Base-by-base conservation (phyloP, 2,888 invertebrate genomes). In the Lithophane socia region DNA sequence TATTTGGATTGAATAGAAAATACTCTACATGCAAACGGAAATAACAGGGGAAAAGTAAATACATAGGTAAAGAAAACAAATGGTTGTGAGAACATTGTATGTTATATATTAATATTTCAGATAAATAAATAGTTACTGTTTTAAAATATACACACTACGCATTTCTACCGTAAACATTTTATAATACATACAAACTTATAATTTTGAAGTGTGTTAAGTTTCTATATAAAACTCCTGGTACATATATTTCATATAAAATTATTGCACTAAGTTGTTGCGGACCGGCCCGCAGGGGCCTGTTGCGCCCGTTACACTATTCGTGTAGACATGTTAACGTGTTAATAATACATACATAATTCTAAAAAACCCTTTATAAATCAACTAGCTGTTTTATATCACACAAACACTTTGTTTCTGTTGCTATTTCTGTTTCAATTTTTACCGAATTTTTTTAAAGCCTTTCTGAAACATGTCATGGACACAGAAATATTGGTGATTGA, bases 51-150 rank as follows among this genome's bases (percentile, higher is more conserved):
- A 37, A 37, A 44, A 42, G n/a, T 10, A 67, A 44, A 37, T 42
- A 61, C 85, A 88, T 87, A 86, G 83, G 82, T 89, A 86, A 88
- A 49, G 54, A 81, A 89, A 86, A 88, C 73, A 73, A 80, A 83
- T 81, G 71, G 82, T 86, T 90, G 89, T 90, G 91, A 93, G 92
- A 94, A 94, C 92, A 91, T 92, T 92, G 90, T 86, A 91, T 92
- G 92, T 93, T 93, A 92, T 95, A 94, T 94, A 95, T 94, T 95
- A 94, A 93, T 92, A 93, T 94, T 94, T 94, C 91, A 91, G 92
- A 93, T 94, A 95, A 94, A 95, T 94, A 94, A 94, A 94, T 94
- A 93, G 89, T 92, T 91, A 91, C 90, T 91, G 93, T 84, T 88
- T 88, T 93, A 92, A 91, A 92, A 92, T 93, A 94, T 92, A 91